Evolutionary conservation across 2,797 vertebrate genomes (phyloP).

Genomic region (Trachops cirrhosus): DNA sequence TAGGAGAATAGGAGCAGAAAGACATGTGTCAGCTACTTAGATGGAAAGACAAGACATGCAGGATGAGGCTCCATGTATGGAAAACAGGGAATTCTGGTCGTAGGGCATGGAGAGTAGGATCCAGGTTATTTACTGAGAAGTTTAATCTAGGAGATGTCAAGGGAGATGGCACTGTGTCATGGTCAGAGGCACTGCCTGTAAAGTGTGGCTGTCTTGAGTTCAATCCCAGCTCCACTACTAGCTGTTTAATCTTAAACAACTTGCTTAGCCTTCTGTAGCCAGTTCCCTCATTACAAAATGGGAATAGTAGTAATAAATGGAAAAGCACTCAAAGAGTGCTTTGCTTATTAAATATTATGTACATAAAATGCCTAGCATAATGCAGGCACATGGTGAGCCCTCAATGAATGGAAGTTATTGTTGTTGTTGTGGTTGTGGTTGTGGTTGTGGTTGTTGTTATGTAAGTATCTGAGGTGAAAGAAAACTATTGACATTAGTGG

Average conservation of each 20-base stretch:
- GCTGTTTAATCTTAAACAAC: slow-evolving; percentile 3
- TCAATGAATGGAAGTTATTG: not conserved
- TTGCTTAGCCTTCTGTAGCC: not conserved
- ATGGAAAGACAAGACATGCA: slow-evolving; percentile 3
- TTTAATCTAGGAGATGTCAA: not conserved
- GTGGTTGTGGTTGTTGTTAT: not conserved
- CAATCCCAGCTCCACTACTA: not conserved
- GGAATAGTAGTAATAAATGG: not conserved
- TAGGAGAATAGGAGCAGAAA: not conserved
- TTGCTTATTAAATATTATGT: not conserved
- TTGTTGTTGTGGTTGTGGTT: not conserved
- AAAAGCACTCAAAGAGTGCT: not conserved
- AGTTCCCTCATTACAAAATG: not conserved
- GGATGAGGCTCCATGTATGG: not conserved
- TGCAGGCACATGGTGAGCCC: not conserved
- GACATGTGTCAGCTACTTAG: not conserved
- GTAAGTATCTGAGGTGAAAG: not conserved
- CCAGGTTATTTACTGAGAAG: not conserved
- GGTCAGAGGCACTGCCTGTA: not conserved
- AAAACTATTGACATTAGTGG: not conserved
- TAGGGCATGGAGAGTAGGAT: not conserved
- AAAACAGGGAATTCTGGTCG: not conserved
- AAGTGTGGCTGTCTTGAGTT: not conserved
- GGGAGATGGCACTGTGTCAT: not conserved
- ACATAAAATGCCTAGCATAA: not conserved